Evolutionary conservation across 2,888 invertebrate species (phyloP).

Genomic region (Bembecia ichneumoniformis): DNA sequence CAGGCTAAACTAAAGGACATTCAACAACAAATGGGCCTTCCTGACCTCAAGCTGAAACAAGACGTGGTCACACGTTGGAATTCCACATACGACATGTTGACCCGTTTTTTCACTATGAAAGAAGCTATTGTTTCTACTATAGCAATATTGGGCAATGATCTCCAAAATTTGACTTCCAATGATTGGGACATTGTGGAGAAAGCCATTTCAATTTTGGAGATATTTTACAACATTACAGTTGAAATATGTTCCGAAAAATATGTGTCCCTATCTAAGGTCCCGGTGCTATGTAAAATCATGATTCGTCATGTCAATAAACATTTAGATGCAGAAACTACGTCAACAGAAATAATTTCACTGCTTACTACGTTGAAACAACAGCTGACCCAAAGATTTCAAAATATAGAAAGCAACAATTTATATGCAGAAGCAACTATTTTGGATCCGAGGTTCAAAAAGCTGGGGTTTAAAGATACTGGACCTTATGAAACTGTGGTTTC

Average conservation of each 20-base stretch:
- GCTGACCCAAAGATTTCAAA: neutral
- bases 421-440: constrained; percentile 2
- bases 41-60: constrained; percentile 4
- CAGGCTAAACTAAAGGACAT: constrained; percentile 1
- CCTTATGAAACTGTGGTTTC: too few relatives aligned
- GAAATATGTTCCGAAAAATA: constrained; percentile 6
- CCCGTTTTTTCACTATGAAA: neutral
- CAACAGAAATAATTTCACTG: neutral
- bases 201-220: constrained; percentile 7
- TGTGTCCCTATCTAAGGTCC: neutral
- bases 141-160: constrained; percentile 7
- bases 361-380: neutral
- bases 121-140: constrained; percentile 3
- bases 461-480: too few relatives aligned
- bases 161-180: constrained; percentile 5
- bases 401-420: neutral
- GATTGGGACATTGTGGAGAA: constrained; percentile 11
- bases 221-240: constrained; percentile 13
- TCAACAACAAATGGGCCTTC: constrained; percentile 1
- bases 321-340: too few relatives aligned
- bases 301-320: too few relatives aligned
- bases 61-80: constrained; percentile 4
- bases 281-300: neutral
- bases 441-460: constrained; percentile 4
- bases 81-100: constrained; percentile 4